Evolutionary conservation across 2,797 vertebrate species (phyloP).

Genomic region (Halcyon smyrnensis): DNA sequence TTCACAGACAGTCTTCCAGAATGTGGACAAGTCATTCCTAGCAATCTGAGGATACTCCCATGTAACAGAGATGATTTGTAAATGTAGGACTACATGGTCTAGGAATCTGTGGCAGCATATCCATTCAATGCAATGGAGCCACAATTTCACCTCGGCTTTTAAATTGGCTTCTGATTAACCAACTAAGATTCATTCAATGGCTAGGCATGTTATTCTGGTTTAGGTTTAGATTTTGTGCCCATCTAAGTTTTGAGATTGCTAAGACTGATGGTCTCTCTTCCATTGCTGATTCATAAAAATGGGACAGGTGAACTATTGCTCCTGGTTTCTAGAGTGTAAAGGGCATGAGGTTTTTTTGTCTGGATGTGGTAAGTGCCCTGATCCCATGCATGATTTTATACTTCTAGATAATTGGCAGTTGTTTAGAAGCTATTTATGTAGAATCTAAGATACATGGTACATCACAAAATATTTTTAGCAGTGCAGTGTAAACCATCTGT

Average conservation of each 20-base stretch:
- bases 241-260: neutral
- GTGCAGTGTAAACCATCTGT: neutral
- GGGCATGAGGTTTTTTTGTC: neutral
- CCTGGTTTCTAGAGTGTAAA: neutral
- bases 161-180: neutral
- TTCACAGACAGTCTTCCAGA: neutral
- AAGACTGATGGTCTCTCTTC: neutral
- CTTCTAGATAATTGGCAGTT: neutral
- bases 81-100: neutral
- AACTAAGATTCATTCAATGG: neutral
- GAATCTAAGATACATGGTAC: neutral
- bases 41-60: neutral
- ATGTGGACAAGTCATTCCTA: neutral
- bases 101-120: neutral
- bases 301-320: neutral
- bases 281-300: neutral
- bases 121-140: neutral
- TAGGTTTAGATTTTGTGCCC: neutral
- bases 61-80: neutral
- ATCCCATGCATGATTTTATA: neutral
- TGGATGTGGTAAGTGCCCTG: neutral
- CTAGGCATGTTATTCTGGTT: neutral
- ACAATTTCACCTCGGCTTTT: neutral
- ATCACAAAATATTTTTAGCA: neutral
- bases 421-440: neutral